Evolutionary conservation across 2,888 invertebrate species (phyloP), one percentile per base, ranked within the genome.

Genomic region (Campaea margaritaria): DNA sequence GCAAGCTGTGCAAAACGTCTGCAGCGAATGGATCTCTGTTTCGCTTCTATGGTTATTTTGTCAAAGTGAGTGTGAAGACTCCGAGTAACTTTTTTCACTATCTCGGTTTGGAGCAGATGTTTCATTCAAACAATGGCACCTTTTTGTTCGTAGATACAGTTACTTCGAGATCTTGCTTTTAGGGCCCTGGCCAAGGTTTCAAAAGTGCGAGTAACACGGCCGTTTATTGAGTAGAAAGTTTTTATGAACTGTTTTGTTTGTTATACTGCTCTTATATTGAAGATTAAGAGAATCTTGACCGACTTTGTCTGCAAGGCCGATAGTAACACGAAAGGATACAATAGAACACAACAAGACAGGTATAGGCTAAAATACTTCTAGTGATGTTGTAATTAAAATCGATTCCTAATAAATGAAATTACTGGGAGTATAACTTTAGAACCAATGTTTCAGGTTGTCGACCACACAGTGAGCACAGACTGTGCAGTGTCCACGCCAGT

Each of bases 51-150:
- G 52, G 47, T 55, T 47, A 47, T 51, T 58, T 58, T 56, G 45
- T 67, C 28, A 31, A 79, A 84, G 80, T 84, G 78, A 80, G 81
- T 81, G 83, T 49, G 58, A 58, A 52, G 31, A 31, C 31, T 36
- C 12, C 36, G 28, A 45, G 16, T 15, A 21, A 36, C 45, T 44
- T 50, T 58, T 60, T 60, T 42, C 46, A 34, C 54, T 65, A 12
- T 46, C 58, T 50, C 43, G 12, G 13, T 54, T 42, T 12, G 36
- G 27, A 52, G 62, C 63, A 63, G 63, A 59, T 76, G 75, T 73
- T 64, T 60, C 52, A 49, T 46, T 14, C n/a, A 41, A 16, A 46
- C 42, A 60, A 51, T 47, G 39, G 39, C 44, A 41, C 39, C 42
- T 49, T 47, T 49, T 39, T 59, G 42, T 48, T 27, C 46, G 43